These are phyloP conservation scores for Bembecia ichneumoniformis DNA, from an alignment of 2,888 invertebrate species.

Conservation along the genomic window DNA sequence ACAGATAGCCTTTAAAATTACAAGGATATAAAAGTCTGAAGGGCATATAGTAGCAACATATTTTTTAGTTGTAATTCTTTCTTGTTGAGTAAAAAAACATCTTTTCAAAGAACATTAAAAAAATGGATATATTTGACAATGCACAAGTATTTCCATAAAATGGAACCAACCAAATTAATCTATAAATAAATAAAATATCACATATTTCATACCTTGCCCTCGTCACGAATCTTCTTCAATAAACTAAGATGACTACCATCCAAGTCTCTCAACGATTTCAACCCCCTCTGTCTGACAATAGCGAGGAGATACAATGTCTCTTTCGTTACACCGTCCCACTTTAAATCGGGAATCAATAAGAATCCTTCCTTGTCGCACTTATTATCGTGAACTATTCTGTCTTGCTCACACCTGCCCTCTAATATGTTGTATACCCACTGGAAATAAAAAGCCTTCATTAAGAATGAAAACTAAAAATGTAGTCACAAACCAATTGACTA, in stretches of 20 bases:
- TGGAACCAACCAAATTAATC: too few relatives aligned
- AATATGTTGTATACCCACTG: slow-evolving; percentile 98
- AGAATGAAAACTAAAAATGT: too few relatives aligned
- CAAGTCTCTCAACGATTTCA: slow-evolving; percentile 90
- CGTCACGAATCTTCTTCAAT: slow-evolving; percentile 83
- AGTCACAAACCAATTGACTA: too few relatives aligned
- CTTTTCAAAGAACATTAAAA: background rate
- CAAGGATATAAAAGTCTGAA: too few relatives aligned
- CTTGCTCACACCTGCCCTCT: slow-evolving; percentile 90
- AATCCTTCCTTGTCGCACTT: slow-evolving; percentile 85
- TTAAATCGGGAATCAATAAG: slow-evolving; percentile 92
- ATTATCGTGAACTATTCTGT: slow-evolving; percentile 82
- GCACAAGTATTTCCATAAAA: too few relatives aligned
- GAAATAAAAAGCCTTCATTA: slow-evolving; percentile 33
- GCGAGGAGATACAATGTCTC: slow-evolving; percentile 90
- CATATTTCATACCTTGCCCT: slow-evolving; percentile 75
- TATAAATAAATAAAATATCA: background rate
- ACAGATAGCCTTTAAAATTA: too few relatives aligned
- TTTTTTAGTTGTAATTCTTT: too few relatives aligned
- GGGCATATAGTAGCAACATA: too few relatives aligned
- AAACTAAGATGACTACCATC: slow-evolving; percentile 83
- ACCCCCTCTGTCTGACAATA: slow-evolving; percentile 78
- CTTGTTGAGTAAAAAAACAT: too few relatives aligned
- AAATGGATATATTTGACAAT: too few relatives aligned
- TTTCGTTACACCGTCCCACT: slow-evolving; percentile 89